These are phyloP conservation scores for Hanleya hanleyi DNA, from an alignment of 2,888 invertebrate genomes.

Conservation along the genomic window DNA sequence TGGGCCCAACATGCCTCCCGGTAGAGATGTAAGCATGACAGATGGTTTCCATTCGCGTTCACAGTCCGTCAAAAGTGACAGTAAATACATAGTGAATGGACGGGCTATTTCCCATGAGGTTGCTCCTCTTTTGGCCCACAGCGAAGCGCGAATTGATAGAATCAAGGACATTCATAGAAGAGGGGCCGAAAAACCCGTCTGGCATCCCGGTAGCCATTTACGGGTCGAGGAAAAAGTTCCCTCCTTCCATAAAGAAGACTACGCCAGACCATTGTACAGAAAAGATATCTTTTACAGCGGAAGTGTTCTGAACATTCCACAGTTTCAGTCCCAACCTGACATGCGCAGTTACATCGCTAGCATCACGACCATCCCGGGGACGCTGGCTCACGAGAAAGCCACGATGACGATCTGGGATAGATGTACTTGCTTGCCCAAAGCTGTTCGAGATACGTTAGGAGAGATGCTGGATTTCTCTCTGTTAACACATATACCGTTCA, in stretches of 20 bases:
- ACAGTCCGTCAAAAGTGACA: not conserved
- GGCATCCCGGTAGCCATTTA: not conserved
- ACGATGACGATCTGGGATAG: constrained; percentile 35
- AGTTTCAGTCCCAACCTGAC: constrained; percentile 92
- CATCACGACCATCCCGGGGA: constrained; percentile 86
- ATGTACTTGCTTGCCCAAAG: constrained; percentile 68
- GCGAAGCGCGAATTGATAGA: not conserved
- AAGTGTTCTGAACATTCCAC: constrained; percentile 89
- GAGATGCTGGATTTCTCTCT: constrained; percentile 94
- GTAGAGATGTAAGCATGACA: not conserved
- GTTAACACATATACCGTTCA: constrained; percentile 90
- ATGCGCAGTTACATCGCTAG: constrained; percentile 92
- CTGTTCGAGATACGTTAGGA: constrained; percentile 76
- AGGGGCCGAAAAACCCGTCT: not conserved
- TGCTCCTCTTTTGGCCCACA: not conserved
- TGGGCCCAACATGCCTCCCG: not conserved
- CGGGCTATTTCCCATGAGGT: not conserved
- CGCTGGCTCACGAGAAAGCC: constrained; percentile 45
- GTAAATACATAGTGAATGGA: not conserved
- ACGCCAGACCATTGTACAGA: constrained; percentile 86
- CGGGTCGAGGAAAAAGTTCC: not conserved
- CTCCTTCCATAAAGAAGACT: constrained; percentile 53
- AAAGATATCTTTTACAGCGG: constrained; percentile 99
- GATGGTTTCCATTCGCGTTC: constrained; percentile 1
- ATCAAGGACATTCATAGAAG: not conserved